Percentiles rank a stretch among this genome's conserved stretches.
Evolutionary conservation across 2,113 vertebrate genomes (phyloP).

Genomic region (Pandion haliaetus): DNA sequence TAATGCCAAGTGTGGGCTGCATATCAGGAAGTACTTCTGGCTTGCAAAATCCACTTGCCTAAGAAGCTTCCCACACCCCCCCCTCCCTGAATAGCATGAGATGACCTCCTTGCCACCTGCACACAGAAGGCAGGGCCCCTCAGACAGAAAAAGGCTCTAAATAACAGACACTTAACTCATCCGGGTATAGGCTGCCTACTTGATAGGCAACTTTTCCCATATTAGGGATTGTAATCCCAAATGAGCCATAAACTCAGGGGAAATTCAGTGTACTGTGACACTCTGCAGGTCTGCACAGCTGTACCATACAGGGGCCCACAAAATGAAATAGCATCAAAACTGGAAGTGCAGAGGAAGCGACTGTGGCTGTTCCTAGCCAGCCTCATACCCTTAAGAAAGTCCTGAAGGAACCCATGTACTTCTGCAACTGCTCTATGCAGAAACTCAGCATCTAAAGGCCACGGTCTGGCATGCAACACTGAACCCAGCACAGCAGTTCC

Average conservation of each 20-base stretch:
- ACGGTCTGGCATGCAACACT: fast-evolving
- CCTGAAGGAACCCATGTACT: neutral
- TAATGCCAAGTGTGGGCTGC: slow-evolving; percentile 31
- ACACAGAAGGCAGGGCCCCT: neutral
- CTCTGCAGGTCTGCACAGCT: neutral
- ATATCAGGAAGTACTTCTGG: slow-evolving; percentile 22
- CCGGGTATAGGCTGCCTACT: neutral
- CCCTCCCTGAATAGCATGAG: neutral
- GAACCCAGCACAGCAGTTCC: neutral
- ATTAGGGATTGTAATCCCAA: no score
- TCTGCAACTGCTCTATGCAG: fast-evolving
- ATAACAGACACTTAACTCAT: neutral
- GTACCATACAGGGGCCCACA: neutral
- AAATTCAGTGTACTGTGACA: fast-evolving
- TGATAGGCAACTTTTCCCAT: neutral
- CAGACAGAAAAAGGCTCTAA: neutral
- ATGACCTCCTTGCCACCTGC: neutral
- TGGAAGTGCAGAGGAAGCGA: neutral
- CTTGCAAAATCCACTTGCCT: slow-evolving; percentile 40
- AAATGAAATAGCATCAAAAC: fast-evolving
- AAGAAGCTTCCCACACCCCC: neutral
- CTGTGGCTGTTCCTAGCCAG: neutral
- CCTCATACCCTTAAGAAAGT: no score
- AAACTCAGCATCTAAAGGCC: neutral
- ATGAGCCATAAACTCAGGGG: neutral